Percentiles rank a stretch among this genome's conserved stretches.
Evolutionary conservation across 2,113 vertebrate genomes (phyloP).

Genomic region (Caranx ignobilis): DNA sequence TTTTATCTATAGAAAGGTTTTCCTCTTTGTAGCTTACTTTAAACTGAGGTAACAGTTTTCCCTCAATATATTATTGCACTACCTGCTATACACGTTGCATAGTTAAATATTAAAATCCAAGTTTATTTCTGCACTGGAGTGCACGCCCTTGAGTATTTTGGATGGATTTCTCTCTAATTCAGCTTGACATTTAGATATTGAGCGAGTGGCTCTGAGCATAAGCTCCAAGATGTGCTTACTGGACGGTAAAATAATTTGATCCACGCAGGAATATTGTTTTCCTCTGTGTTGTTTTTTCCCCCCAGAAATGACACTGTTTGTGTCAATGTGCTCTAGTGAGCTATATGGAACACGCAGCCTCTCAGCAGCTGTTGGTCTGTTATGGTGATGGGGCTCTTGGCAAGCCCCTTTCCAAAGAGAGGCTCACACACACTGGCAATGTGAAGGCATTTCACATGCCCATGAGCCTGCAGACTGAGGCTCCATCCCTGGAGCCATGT

Average conservation of each 20-base stretch:
- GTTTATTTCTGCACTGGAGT: background rate
- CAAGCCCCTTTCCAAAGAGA: constrained; percentile 75
- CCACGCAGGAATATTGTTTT: background rate
- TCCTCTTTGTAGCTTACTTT: background rate
- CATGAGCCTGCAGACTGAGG: constrained; percentile 67
- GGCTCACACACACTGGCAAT: constrained; percentile 69
- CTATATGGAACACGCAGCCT: constrained; percentile 55
- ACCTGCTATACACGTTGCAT: background rate
- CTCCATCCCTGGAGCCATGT: constrained; percentile 54
- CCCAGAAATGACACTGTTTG: constrained; percentile 16
- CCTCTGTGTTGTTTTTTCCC: constrained; percentile 23
- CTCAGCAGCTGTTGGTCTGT: constrained; percentile 73
- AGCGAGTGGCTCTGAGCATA: background rate
- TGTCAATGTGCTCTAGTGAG: constrained; percentile 29
- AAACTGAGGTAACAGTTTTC: background rate
- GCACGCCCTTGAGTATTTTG: constrained; percentile 1
- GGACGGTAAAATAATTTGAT: constrained; percentile 18
- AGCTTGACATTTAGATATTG: constrained; percentile 17
- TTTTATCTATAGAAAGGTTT: background rate
- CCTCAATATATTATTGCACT: background rate
- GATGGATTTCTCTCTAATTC: background rate
- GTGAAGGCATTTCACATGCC: constrained; percentile 74
- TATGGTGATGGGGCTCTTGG: constrained; percentile 73
- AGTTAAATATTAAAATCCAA: constrained; percentile 14
- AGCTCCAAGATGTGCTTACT: constrained; percentile 3